Base-by-base conservation (phyloP, 2,113 vertebrate genomes). In the Oncorhynchus nerka region DNA sequence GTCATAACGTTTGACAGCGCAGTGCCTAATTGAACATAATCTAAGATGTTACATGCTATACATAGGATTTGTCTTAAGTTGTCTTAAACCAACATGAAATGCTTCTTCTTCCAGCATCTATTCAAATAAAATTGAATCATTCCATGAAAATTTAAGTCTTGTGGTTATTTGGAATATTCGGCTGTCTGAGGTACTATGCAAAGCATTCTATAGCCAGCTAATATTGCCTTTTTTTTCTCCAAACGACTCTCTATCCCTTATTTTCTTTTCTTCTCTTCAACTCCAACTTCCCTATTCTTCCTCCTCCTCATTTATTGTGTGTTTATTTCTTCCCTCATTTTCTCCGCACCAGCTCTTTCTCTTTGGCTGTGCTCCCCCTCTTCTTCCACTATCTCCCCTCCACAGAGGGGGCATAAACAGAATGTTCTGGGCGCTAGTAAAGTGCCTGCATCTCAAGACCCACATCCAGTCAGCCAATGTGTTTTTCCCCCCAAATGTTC, bases 401-500 rank as follows among this genome's bases (percentile, higher is more conserved):
- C 91, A 91, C 90, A 91, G 92, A 83, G 90, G 86, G 87, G 86
- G 93, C 92, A 92, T 81, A 92, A 91, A 91, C 86, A 91, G 90
- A 93, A 87, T 79, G 88, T 91, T 84, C 90, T 81, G 78, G 82
- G 84, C 87, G 79, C 83, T 75, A 81, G 79, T 81, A 91, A 88
- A 92, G 90, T 82, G 88, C 86, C 82, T 88, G 88, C 83, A 79
- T 84, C 77, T 85, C 55, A 88, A 92, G 88, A 80, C 83, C 89
- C 90, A 87, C 91, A 88, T 78, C 83, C 83, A 87, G 87, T 83
- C 55, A 79, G 89, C 91, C 84, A 94, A 89, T 93, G 89, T 92
- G 92, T 91, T 92, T n/a, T 94, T 91, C 92, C 82, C 90, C 88
- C 85, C 93, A 92, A 93, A 92, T 91, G 90, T 90, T 57, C 68